These are phyloP conservation scores for Hesperophylax magnus DNA, from an alignment of 1,140 invertebrate species.

Conservation along the genomic window DNA sequence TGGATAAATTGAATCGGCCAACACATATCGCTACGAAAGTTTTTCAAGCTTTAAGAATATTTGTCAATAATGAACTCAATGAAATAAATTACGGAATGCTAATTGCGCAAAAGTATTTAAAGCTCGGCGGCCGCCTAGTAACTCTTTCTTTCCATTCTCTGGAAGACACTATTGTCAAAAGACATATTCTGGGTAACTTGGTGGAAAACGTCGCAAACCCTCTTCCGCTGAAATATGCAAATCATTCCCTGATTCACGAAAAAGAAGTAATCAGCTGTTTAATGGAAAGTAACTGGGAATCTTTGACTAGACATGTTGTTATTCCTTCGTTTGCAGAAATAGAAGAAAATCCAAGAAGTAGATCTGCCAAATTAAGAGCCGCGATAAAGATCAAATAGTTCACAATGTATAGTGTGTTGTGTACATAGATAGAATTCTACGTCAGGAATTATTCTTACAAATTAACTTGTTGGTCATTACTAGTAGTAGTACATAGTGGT, in stretches of 20 bases:
- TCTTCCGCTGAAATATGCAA: conserved; percentile 77
- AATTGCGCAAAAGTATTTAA: conserved; percentile 84
- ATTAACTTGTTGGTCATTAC: too few species aligned
- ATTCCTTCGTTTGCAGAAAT: conserved; percentile 82
- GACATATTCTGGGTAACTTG: conserved; percentile 86
- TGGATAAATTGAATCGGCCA: conserved; percentile 83
- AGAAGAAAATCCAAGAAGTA: conserved; percentile 83
- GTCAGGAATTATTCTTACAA: too few species aligned
- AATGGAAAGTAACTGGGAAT: conserved; percentile 79
- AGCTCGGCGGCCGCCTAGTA: conserved; percentile 82
- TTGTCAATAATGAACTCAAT: conserved; percentile 98
- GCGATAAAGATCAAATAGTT: conserved; percentile 78
- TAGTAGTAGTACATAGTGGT: too few species aligned
- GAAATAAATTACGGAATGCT: conserved; percentile 93
- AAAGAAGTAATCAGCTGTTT: conserved; percentile 74
- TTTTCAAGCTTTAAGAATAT: conserved; percentile 95
- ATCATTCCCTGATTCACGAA: conserved; percentile 71
- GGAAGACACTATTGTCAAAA: conserved; percentile 96
- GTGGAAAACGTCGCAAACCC: conserved; percentile 77
- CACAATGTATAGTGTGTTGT: background rate
- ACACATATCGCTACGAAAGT: conserved; percentile 91
- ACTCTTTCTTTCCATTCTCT: conserved; percentile 93
- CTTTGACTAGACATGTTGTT: conserved; percentile 87
- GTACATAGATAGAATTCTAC: background rate
- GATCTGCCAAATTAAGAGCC: conserved; percentile 91